A percentile compares a stretch with the other conserved stretches of the same genome.
phyloP scores from a whole-genome alignment of 2,888 invertebrate species.

The Leptura quadrifasciata region DNA sequence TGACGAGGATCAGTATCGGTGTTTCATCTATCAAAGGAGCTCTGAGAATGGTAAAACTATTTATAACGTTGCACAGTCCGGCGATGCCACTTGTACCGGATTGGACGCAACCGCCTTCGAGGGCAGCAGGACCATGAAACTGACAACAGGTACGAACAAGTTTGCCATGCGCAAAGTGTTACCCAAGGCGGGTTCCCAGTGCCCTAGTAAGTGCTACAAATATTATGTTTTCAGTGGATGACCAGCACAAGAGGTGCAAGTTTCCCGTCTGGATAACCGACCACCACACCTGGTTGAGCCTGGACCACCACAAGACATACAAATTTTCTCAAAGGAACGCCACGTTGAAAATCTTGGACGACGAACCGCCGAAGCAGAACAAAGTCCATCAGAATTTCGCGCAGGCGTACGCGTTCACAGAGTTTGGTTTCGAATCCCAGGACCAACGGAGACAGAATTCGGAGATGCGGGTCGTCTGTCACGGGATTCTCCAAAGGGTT shows the following conservation, averaged over 20 bases:
- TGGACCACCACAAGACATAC: constrained; percentile 84
- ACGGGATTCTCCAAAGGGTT: constrained; percentile 77
- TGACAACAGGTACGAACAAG: constrained; percentile 80
- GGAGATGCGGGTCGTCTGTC: constrained; percentile 80
- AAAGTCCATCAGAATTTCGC: constrained; percentile 58
- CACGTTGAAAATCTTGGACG: constrained; percentile 76
- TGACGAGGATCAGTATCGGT: constrained; percentile 87
- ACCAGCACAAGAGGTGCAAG: constrained; percentile 84
- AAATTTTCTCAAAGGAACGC: constrained; percentile 85
- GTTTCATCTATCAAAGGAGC: constrained; percentile 84
- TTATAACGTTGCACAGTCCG: constrained; percentile 85
- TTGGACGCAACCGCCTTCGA: constrained; percentile 82
- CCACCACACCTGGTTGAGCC: constrained; percentile 87
- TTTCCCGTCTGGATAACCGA: constrained; percentile 87
- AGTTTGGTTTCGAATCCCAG: constrained; percentile 70
- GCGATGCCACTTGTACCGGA: constrained; percentile 88
- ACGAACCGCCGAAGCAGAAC: constrained; percentile 64
- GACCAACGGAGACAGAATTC: constrained; percentile 70
- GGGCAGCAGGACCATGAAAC: constrained; percentile 86
- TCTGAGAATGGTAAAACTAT: constrained; percentile 75
- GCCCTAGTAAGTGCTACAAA: not conserved
- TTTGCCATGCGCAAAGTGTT: not conserved
- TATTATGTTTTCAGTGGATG: constrained; percentile 77
- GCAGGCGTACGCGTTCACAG: constrained; percentile 66
- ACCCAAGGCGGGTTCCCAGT: not conserved